phyloP scores from a whole-genome alignment of 1,140 invertebrate genomes.

The Drosophila burlai region DNA sequence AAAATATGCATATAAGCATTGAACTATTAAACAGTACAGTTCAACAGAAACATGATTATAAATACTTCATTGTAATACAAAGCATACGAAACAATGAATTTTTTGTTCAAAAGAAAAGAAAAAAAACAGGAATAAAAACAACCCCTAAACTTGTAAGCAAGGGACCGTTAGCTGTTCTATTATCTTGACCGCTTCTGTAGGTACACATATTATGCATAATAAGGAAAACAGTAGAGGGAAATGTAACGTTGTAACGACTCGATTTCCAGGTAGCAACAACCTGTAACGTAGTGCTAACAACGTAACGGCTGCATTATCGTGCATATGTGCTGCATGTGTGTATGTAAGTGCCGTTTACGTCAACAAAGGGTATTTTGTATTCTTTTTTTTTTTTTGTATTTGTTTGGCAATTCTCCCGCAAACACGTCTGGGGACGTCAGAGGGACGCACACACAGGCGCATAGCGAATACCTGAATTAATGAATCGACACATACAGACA shows the following conservation, averaged over 20 bases:
- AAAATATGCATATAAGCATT: not conserved
- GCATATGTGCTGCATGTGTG: constrained; percentile 6
- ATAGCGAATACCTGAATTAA: constrained; percentile 54
- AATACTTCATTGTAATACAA: not conserved
- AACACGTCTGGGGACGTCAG: constrained; percentile 30
- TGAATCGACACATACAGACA: constrained; percentile 46
- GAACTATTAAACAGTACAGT: not conserved
- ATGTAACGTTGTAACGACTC: constrained; percentile 17
- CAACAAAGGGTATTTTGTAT: constrained; percentile 52
- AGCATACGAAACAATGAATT: not conserved
- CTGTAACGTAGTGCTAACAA: constrained; percentile 44
- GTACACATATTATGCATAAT: constrained; percentile 30
- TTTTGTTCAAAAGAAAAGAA: not conserved
- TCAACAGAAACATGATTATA: too few relatives aligned
- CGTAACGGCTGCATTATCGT: constrained; percentile 39
- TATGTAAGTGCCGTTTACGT: constrained; percentile 59
- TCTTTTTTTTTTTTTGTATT: constrained; percentile 14
- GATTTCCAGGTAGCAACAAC: constrained; percentile 47
- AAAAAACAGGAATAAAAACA: not conserved
- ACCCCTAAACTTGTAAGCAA: not conserved
- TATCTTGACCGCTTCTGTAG: constrained; percentile 18
- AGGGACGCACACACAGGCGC: constrained; percentile 9
- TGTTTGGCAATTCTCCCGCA: constrained; percentile 33
- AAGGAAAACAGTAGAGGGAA: constrained; percentile 25
- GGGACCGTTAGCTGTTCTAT: constrained; percentile 2